Base-by-base conservation (phyloP, 2,797 vertebrate species). In the Brachyalestes nurse region DNA sequence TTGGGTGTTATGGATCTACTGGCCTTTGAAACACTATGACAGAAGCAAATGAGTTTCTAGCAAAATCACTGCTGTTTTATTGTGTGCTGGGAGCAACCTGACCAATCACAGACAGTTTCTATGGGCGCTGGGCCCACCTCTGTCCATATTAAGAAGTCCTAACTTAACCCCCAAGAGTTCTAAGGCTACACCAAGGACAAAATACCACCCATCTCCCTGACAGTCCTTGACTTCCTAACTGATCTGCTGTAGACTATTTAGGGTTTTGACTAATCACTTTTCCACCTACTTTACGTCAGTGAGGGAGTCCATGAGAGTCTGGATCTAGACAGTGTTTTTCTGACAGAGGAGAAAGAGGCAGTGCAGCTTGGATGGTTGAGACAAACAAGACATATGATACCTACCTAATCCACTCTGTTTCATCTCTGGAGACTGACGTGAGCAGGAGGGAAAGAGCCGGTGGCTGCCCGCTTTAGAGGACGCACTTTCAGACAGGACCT, bases 381-480 rank as follows among this genome's bases (percentile, higher is more conserved):
- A 79, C 40, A 2, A n/a, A 67, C 34, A 45, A 67, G 81, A 85
- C 57, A 81, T 8, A 79, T 38, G 47, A 86, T 77, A 91, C 93
- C 84, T 95, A 99, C 98, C 98, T 93, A 99, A 91, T 93, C 97
- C 97, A 77, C 98, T 99, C 87, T 99, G 98, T 81, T 99, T 98
- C 94, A 99, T 96, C 89, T 99, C 98, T 0, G 97, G 95, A 17
- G 97, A 96, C 82, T 98, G 97, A 72, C 97, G 96, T 34, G 97
- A 95, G 79, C 96, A 97, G 75, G 96, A 94, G n/a, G 96, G 96
- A 91, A 99, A 98, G 77, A 99, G 97, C 21, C 98, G 97, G 85
- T 98, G 98, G 78, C 95, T 95, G 79, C 95, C 95, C 0, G 94
- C 93, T 91, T 97, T 98, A 79, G 96, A 97, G 57, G 96, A 97